A percentile compares a stretch with the other conserved stretches of the same genome.
Evolutionary conservation across 2,888 invertebrate genomes (phyloP).

Genomic region (Eupithecia pulchellata): DNA sequence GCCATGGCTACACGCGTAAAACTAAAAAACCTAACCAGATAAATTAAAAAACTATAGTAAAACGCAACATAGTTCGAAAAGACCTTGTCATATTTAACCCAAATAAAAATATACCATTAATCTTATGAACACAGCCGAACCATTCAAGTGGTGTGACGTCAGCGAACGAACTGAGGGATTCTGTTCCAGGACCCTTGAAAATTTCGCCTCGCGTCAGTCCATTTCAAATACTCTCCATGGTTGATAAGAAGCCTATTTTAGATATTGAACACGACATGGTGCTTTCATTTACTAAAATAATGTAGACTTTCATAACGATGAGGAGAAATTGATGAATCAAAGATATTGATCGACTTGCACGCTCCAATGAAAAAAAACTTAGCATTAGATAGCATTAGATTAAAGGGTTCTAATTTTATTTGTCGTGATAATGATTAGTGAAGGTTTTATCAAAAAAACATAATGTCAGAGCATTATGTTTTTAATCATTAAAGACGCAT

Average conservation of each 20-base stretch:
- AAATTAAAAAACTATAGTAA: background rate
- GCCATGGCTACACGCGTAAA: background rate
- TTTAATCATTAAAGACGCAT: no score
- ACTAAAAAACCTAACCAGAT: background rate
- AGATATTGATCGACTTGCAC: no score
- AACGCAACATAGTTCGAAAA: background rate
- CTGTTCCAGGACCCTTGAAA: conserved; percentile 59
- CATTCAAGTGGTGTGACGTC: conserved; percentile 57
- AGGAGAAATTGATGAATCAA: background rate
- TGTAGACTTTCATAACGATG: background rate
- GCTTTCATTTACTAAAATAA: conserved; percentile 20
- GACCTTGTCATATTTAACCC: background rate
- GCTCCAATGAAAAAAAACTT: no score
- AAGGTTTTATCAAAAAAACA: no score
- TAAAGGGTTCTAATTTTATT: no score
- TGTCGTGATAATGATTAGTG: no score
- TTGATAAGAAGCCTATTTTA: conserved; percentile 65
- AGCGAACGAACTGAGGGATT: conserved; percentile 60
- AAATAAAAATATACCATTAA: conserved; percentile 27
- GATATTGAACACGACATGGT: conserved; percentile 54
- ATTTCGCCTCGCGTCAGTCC: conserved; percentile 59
- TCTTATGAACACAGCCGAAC: conserved; percentile 46
- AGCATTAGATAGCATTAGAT: no score
- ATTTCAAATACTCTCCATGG: conserved; percentile 59
- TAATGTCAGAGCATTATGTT: no score